phyloP scores from a whole-genome alignment of 2,797 vertebrate species.

The Epinephelus malabaricus region DNA sequence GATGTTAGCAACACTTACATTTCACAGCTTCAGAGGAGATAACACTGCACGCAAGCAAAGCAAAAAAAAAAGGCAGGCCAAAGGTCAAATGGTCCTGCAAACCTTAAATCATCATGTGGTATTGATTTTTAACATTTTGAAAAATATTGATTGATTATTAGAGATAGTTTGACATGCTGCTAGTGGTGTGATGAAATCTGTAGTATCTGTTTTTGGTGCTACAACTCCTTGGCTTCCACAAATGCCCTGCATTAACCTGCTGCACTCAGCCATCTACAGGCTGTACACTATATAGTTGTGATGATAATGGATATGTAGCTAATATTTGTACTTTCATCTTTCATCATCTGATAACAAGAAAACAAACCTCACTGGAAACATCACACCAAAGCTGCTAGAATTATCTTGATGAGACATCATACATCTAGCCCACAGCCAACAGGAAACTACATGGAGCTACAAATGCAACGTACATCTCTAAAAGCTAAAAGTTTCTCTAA shows the following conservation, averaged over 20 bases:
- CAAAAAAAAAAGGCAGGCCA: not conserved
- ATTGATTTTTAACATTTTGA: too few species aligned
- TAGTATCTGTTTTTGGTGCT: not conserved
- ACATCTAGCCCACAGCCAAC: not conserved
- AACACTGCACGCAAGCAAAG: not conserved
- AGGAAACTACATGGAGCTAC: not conserved
- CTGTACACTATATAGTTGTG: not conserved
- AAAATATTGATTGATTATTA: too few species aligned
- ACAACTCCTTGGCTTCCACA: not conserved
- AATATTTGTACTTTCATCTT: too few species aligned
- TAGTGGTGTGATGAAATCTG: not conserved
- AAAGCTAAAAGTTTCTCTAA: too few species aligned
- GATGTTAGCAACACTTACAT: not conserved
- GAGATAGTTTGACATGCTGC: too few species aligned
- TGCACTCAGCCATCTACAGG: not conserved
- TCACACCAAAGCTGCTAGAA: not conserved
- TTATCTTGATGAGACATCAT: constrained; percentile 1
- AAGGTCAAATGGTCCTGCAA: too few species aligned
- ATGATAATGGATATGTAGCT: too few species aligned
- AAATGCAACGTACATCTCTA: constrained; percentile 43
- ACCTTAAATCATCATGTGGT: too few species aligned
- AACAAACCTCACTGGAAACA: not conserved
- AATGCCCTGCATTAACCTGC: not conserved
- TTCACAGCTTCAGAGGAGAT: not conserved
- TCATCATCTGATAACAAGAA: too few species aligned